Percentiles rank a stretch among this genome's conserved stretches.
These are phyloP conservation scores for Rhynchotus rufescens DNA, from an alignment of 2,797 vertebrate genomes.

Conservation along the genomic window DNA sequence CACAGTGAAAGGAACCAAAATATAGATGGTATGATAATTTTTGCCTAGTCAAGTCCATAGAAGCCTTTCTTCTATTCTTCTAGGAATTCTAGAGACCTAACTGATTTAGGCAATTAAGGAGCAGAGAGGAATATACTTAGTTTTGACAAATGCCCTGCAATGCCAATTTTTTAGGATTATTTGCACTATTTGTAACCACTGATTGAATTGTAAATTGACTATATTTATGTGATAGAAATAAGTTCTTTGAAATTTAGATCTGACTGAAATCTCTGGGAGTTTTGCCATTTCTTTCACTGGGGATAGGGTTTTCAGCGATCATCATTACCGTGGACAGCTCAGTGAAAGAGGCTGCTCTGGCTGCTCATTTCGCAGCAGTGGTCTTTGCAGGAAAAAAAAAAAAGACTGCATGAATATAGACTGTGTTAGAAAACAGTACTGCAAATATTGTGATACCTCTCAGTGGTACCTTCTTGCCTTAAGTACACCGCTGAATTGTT, in stretches of 20 bases:
- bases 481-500: neutral
- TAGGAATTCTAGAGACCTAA: neutral
- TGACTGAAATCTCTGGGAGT: conserved; percentile 3
- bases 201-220: conserved; percentile 18
- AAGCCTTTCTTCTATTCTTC: neutral
- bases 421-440: conserved; percentile 45
- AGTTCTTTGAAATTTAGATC: neutral
- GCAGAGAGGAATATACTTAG: neutral
- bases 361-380: conserved; percentile 46
- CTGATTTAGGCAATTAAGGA: neutral
- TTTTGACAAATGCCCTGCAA: conserved; percentile 34
- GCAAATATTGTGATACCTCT: conserved; percentile 47
- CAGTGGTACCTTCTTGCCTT: neutral
- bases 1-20: neutral
- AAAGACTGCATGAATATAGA: conserved; percentile 53
- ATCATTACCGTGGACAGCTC: conserved; percentile 60
- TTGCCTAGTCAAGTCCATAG: neutral
- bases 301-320: conserved; percentile 30
- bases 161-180: neutral
- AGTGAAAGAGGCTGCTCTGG: conserved; percentile 36
- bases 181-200: conserved; percentile 1
- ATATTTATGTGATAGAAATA: neutral
- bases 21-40: neutral
- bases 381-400: conserved; percentile 54
- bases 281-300: conserved; percentile 21